A percentile compares a stretch with the other conserved stretches of the same genome.
Evolutionary conservation across 2,797 vertebrate species (phyloP).

Genomic region (Merluccius polli): DNA sequence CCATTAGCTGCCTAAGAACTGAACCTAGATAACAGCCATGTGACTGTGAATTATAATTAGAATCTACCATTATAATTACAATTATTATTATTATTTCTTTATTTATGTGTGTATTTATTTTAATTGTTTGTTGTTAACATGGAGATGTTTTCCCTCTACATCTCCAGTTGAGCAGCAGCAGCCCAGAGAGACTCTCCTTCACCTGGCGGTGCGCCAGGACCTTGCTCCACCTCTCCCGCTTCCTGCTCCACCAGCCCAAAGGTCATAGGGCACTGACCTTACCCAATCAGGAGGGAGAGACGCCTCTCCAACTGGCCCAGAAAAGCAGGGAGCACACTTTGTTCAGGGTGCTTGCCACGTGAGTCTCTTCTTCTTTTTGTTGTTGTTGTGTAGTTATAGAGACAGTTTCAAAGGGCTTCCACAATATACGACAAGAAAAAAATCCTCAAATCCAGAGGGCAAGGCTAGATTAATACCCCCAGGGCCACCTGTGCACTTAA

Average conservation of each 20-base stretch:
- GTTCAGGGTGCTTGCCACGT: constrained; percentile 69
- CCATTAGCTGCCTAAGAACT: not conserved
- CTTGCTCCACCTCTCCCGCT: constrained; percentile 75
- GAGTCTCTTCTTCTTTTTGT: constrained; percentile 40
- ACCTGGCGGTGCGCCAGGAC: constrained; percentile 75
- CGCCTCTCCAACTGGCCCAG: constrained; percentile 72
- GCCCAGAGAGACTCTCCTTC: constrained; percentile 75
- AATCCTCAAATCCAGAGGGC: too few species aligned
- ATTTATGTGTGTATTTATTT: not conserved
- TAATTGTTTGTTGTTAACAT: not conserved
- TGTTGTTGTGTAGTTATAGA: too few species aligned
- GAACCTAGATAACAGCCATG: not conserved
- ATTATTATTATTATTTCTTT: not conserved
- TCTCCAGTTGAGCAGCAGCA: constrained; percentile 43
- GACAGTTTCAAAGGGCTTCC: too few species aligned
- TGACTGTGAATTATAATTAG: not conserved
- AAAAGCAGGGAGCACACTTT: constrained; percentile 57
- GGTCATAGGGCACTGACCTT: constrained; percentile 64
- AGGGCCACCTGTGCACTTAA: too few species aligned
- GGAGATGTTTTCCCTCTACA: constrained; percentile 6
- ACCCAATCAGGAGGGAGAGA: constrained; percentile 73
- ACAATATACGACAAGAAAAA: too few species aligned
- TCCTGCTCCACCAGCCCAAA: constrained; percentile 74
- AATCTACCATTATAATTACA: not conserved
- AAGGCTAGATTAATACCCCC: too few species aligned